These are phyloP conservation scores for Clarias laeviceps DNA, from an alignment of 2,797 vertebrate species.

Conservation along the genomic window DNA sequence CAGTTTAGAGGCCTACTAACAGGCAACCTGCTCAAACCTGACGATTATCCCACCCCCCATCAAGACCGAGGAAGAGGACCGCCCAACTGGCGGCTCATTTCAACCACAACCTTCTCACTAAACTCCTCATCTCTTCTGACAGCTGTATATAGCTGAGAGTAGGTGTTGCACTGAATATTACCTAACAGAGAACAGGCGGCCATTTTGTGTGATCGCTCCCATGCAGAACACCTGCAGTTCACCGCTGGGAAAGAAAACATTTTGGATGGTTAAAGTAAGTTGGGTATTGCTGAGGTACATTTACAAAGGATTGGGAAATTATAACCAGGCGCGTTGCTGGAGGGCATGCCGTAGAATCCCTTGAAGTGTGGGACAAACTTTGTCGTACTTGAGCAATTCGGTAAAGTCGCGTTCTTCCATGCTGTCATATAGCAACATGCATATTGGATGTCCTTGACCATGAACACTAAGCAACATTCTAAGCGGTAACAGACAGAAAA, in stretches of 20 bases:
- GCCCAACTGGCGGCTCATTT: conserved; percentile 56
- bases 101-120: conserved; percentile 49
- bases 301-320: conserved; percentile 42
- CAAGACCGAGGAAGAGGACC: conserved; percentile 40
- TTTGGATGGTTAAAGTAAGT: conserved; percentile 41
- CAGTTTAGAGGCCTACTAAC: conserved; percentile 60
- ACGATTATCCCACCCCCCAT: conserved; percentile 46
- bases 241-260: conserved; percentile 40
- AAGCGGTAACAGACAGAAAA: conserved; percentile 68
- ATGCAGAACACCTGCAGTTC: conserved; percentile 64
- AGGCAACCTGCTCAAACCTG: conserved; percentile 62
- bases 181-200: conserved; percentile 37
- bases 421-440: conserved; percentile 67
- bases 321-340: conserved; percentile 23
- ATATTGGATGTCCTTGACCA: conserved; percentile 60
- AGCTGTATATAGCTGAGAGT: conserved; percentile 34
- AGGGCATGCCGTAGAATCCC: conserved; percentile 28
- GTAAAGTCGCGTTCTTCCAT: conserved; percentile 66
- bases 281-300: conserved; percentile 26
- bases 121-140: conserved; percentile 37
- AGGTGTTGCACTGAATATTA: conserved; percentile 34
- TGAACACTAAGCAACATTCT: conserved; percentile 50
- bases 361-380: conserved; percentile 47
- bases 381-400: conserved; percentile 39
- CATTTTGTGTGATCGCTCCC: conserved; percentile 58